Evolutionary conservation across 2,797 vertebrate genomes (phyloP), one percentile per base, ranked within the genome.

Genomic region (Scolopax rusticola): DNA sequence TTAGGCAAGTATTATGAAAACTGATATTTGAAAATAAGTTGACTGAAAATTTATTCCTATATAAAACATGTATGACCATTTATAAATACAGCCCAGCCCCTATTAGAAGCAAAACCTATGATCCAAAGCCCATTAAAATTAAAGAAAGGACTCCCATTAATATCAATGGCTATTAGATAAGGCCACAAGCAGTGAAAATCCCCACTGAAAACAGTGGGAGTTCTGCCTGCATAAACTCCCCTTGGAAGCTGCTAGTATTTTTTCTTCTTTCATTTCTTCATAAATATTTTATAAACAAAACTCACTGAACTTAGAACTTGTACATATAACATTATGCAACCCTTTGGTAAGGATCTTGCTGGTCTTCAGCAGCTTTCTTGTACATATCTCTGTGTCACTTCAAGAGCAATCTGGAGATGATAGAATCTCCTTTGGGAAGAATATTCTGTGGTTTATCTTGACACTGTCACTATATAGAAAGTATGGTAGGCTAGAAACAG

Each of bases 351-450:
- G 67, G 59, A 88, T 77, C 75, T 92, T 69, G 11, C 43, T 85
- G 89, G 85, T 89, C 81, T 89, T 92, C 23, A 73, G 54, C 57
- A 67, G 16, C 60, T 91, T 90, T 95, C 79, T 90, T 90, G 69
- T 70, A 60, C 57, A 33, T 78, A 56, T 84, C 59, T 90, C 70
- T 71, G 6, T 70, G 86, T 89, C 84, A 43, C 67, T 83, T 65
- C 67, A 94, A 93, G 80, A 93, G 57, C 36, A 71, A 56, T 53
- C 84, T 95, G 93, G 83, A 82, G 84, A 78, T 51, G 84, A 78
- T 51, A 93, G 83, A 84, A 91, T 92, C 95, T 97, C 87, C 89
- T 97, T 92, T 94, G 82, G 93, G 95, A 97, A 95, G 77, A 56
- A 87, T 90, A 84, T 32, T 45, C 32, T 17, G 8, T 69, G 64